Evolutionary conservation across 2,113 vertebrate genomes (phyloP).

Genomic region (Scophthalmus maximus): DNA sequence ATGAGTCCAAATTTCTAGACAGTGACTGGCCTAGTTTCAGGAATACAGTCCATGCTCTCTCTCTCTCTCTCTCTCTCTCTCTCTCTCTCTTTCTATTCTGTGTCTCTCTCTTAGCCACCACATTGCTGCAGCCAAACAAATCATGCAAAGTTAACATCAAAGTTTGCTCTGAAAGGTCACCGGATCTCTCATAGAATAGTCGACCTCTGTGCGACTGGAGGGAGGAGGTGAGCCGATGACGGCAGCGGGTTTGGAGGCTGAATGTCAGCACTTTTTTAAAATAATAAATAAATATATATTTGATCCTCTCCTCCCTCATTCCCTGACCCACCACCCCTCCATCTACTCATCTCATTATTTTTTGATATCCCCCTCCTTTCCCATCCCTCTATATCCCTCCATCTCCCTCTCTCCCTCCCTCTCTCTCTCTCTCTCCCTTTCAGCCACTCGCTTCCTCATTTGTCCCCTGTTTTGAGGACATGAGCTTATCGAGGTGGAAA

Average conservation of each 20-base stretch:
- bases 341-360: conserved; percentile 59
- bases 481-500: conserved; percentile 58
- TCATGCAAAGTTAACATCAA: conserved; percentile 72
- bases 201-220: conserved; percentile 55
- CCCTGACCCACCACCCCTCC: conserved; percentile 22
- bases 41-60: conserved; percentile 48
- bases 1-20: conserved; percentile 76
- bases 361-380: conserved; percentile 43
- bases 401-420: conserved; percentile 12
- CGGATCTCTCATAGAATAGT: conserved; percentile 54
- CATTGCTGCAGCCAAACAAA: conserved; percentile 62
- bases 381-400: conserved; percentile 1
- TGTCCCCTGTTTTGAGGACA: conserved; percentile 58
- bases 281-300: conserved; percentile 1
- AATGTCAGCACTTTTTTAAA: conserved; percentile 34
- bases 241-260: conserved; percentile 5
- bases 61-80: conserved; percentile 29
- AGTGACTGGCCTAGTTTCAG: conserved; percentile 77
- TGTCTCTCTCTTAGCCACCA: conserved; percentile 20
- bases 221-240: conserved; percentile 27
- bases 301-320: conserved; percentile 26
- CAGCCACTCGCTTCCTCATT: conserved; percentile 31
- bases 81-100: conserved; percentile 27
- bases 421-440: conserved; percentile 17
- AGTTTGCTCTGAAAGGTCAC: conserved; percentile 72